Evolutionary conservation across 2,797 vertebrate species (phyloP).

Genomic region (Chaetodon trifasciatus): DNA sequence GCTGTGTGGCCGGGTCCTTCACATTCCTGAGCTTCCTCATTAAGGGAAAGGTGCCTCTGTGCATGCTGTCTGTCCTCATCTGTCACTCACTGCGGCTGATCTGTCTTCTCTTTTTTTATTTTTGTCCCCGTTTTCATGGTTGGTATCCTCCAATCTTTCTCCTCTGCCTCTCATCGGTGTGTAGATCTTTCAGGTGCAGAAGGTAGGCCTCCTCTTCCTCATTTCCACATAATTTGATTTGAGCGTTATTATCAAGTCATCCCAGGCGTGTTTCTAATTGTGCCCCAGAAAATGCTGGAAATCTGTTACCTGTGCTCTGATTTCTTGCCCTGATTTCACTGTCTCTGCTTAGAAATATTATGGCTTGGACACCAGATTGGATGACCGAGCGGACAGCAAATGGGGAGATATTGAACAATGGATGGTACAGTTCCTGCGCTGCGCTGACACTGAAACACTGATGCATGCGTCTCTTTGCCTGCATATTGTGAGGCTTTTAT

Average conservation of each 20-base stretch:
- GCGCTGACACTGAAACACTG: conserved; percentile 9
- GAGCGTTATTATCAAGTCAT: conserved; percentile 4
- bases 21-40: conserved; percentile 47
- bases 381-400: conserved; percentile 85
- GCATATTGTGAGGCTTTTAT: conserved; percentile 5
- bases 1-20: conserved; percentile 2
- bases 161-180: conserved; percentile 64
- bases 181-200: conserved; percentile 98
- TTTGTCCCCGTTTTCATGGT: conserved; percentile 18
- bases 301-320: conserved; percentile 4
- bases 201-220: conserved; percentile 88
- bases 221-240: conserved; percentile 18
- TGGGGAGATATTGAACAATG: conserved; percentile 98
- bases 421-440: conserved; percentile 90
- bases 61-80: conserved; percentile 12
- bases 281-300: background rate
- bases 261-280: background rate
- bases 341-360: conserved; percentile 91
- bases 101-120: background rate
- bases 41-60: conserved; percentile 16
- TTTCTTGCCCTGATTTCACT: conserved; percentile 27
- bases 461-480: conserved; percentile 15
- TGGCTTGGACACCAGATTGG: conserved; percentile 87
- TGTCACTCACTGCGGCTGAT: background rate
- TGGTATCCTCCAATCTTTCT: conserved; percentile 30